A percentile compares a stretch with the other conserved stretches of the same genome.
phyloP scores from a whole-genome alignment of 2,113 vertebrate species.

The Odobenus rosmarus region DNA sequence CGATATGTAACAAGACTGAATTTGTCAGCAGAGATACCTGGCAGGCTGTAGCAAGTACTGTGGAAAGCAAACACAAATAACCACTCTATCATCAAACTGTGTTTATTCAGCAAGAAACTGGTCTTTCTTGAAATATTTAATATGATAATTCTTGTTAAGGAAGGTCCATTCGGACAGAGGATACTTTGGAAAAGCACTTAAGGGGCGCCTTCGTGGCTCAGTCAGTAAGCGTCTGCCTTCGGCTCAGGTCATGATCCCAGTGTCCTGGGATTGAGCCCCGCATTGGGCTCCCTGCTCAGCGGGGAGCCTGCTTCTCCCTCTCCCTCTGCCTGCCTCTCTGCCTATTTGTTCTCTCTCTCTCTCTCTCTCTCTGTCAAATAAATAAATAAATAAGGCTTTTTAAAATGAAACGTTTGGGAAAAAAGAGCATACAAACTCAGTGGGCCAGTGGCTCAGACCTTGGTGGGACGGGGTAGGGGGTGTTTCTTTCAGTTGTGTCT shows the following conservation, averaged over 20 bases:
- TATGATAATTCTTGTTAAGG: constrained; percentile 33
- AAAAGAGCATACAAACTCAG: neutral
- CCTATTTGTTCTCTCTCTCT: no score
- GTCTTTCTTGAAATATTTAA: constrained; percentile 65
- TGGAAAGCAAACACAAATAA: constrained; percentile 32
- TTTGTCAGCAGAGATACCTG: constrained; percentile 51
- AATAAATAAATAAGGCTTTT: neutral
- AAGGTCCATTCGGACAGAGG: neutral
- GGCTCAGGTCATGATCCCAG: no score
- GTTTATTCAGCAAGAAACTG: constrained; percentile 52
- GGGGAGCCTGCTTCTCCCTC: no score
- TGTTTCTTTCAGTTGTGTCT: neutral
- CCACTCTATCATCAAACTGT: neutral
- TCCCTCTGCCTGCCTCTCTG: no score
- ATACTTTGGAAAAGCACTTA: constrained; percentile 30
- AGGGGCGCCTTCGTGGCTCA: neutral
- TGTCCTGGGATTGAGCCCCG: no score
- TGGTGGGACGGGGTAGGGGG: neutral
- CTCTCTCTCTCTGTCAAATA: no score
- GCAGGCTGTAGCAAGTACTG: constrained; percentile 13
- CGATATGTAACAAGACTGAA: neutral
- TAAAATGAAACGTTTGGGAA: neutral
- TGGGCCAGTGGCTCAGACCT: neutral
- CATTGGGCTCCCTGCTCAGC: no score
- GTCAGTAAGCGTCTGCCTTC: no score